These are phyloP conservation scores for Clistopyga incitator DNA, from an alignment of 2,888 invertebrate genomes.

Conservation along the genomic window DNA sequence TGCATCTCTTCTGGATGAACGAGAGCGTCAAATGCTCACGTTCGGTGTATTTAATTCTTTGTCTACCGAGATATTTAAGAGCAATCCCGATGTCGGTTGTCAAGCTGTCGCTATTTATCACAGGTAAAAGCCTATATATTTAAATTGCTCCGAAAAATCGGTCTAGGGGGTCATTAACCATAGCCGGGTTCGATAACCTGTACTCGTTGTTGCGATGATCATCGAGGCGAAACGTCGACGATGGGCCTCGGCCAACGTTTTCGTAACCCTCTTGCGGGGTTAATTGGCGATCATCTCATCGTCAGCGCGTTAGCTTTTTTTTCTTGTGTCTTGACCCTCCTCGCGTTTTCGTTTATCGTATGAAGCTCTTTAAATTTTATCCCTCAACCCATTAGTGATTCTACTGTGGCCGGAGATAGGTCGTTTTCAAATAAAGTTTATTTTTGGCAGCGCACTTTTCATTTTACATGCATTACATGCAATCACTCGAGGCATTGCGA, in stretches of 20 bases:
- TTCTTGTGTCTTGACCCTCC: constrained; percentile 10
- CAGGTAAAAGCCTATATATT: constrained; percentile 58
- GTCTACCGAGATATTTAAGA: neutral
- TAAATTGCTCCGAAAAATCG: constrained; percentile 60
- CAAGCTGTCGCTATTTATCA: constrained; percentile 63
- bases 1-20: constrained; percentile 51
- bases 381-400: too few species aligned
- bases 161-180: constrained; percentile 57
- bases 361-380: neutral
- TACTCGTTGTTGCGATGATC: constrained; percentile 21
- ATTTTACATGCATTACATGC: too few species aligned
- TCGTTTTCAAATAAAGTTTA: too few species aligned
- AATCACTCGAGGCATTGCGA: constrained; percentile 25
- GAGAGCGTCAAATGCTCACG: constrained; percentile 29
- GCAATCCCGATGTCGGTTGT: constrained; percentile 15
- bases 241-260: constrained; percentile 55
- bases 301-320: constrained; percentile 46
- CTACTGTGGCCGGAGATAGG: too few species aligned
- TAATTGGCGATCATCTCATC: constrained; percentile 77
- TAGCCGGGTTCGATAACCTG: constrained; percentile 56
- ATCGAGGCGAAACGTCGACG: constrained; percentile 44
- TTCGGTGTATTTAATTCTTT: constrained; percentile 24
- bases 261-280: constrained; percentile 68
- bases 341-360: constrained; percentile 42
- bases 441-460: too few species aligned